A percentile compares a stretch with the other conserved stretches of the same genome.
phyloP scores from a whole-genome alignment of 2,888 invertebrate genomes.

The Onchidella celtica region DNA sequence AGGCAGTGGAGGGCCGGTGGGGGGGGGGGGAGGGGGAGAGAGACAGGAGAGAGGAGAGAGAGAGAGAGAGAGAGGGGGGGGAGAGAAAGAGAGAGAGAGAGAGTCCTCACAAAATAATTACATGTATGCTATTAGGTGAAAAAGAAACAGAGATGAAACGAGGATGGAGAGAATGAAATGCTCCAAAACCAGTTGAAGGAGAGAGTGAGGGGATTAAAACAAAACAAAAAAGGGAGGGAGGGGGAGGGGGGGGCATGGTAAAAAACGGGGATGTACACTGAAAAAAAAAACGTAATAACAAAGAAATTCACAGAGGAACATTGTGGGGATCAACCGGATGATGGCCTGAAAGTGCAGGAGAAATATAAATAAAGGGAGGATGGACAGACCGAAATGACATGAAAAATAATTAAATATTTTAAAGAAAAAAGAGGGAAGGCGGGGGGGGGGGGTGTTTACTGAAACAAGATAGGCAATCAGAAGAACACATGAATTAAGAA shows the following conservation, averaged over 20 bases:
- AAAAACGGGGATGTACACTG: no score
- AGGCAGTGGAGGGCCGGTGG: background rate
- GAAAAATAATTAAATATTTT: no score
- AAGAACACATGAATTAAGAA: constrained; percentile 22
- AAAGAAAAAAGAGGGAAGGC: background rate
- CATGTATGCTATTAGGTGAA: no score
- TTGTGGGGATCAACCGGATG: no score
- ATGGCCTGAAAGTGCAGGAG: no score
- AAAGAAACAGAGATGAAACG: background rate
- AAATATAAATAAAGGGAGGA: no score
- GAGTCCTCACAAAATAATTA: no score
- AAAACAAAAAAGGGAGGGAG: background rate
- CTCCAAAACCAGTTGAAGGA: no score
- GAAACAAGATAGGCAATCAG: background rate
- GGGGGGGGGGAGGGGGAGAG: background rate
- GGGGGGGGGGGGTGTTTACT: background rate
- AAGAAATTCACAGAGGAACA: no score
- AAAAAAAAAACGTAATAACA: no score
- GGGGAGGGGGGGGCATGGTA: background rate
- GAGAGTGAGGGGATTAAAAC: background rate
- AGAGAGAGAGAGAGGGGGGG: background rate
- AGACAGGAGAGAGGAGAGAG: background rate
- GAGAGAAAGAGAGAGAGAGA: background rate
- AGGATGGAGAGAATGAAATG: no score
- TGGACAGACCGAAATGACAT: no score